Evolutionary conservation across 2,888 invertebrate genomes (phyloP).

Genomic region (Spodoptera picta): DNA sequence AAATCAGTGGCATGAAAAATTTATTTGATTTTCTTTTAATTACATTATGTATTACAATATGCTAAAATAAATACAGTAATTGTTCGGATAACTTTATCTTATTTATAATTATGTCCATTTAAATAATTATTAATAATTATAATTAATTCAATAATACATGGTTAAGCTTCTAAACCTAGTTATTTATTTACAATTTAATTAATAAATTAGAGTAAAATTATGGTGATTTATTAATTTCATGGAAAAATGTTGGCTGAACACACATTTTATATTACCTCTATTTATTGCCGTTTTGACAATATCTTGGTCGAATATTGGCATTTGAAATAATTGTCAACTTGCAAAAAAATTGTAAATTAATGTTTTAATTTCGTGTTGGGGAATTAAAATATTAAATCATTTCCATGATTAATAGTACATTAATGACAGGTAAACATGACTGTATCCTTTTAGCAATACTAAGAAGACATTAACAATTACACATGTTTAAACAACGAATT

Average conservation of each 20-base stretch:
- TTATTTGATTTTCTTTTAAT: slow-evolving; percentile 87
- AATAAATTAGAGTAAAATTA: slow-evolving; percentile 72
- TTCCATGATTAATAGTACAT: neutral
- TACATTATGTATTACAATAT: slow-evolving; percentile 81
- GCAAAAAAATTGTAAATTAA: too few species aligned
- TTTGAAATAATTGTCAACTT: slow-evolving; percentile 7
- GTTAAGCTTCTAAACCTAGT: slow-evolving; percentile 78
- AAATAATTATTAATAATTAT: slow-evolving; percentile 77
- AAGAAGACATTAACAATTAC: neutral
- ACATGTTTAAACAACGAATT: neutral
- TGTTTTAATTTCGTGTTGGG: too few species aligned
- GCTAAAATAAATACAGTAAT: slow-evolving; percentile 88
- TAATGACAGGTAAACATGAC: neutral
- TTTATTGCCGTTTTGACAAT: slow-evolving; percentile 16
- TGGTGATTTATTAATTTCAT: slow-evolving; percentile 49
- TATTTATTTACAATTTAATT: slow-evolving; percentile 83
- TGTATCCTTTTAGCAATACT: neutral
- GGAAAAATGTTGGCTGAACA: slow-evolving; percentile 54
- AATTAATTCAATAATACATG: slow-evolving; percentile 77
- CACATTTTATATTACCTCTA: slow-evolving; percentile 43
- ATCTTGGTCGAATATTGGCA: slow-evolving; percentile 12
- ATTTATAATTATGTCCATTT: slow-evolving; percentile 76
- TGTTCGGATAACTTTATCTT: slow-evolving; percentile 81
- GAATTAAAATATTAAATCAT: too few species aligned
- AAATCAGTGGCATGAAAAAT: slow-evolving; percentile 87